Evolutionary conservation across 2,888 invertebrate genomes (phyloP), one percentile per base, ranked within the genome.

Genomic region (Coleophora deauratella): DNA sequence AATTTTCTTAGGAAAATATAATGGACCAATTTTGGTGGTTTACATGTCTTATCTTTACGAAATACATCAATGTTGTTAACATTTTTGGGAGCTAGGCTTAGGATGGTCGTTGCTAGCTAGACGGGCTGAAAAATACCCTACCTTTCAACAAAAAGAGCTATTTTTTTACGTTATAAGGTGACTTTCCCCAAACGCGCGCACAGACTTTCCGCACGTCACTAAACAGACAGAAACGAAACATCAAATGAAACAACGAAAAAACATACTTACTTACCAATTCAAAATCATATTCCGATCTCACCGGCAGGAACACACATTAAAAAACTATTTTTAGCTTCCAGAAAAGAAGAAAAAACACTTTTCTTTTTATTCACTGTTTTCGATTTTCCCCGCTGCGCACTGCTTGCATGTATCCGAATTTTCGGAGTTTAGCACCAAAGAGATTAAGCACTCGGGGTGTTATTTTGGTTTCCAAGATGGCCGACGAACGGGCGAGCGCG

Each of bases 241-340:
- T n/a, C 33, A 44, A 52, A 49, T 51, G 46, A 48, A 43, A 42
- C 38, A 47, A 32, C 34, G 21, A 49, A 35, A 48, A 44, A 46
- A 51, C 54, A 63, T 72, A 74, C 72, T 72, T 52, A 81, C 81
- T 80, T 59, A 81, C 80, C 80, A 55, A 58, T 69, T 66, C 59
- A 81, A 74, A 63, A 81, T 75, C 80, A 81, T 80, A 50, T 53
- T 70, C 63, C 62, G 59, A 52, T 48, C 53, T 55, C 57, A 58
- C 54, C 55, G 62, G 57, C 50, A 54, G 59, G 62, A 59, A 52
- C 55, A 40, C 52, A 45, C 50, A 46, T 45, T 41, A 39, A 55
- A n/a, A 55, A 52, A 59, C 55, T 52, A 36, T 36, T 40, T 40
- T 40, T 30, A 34, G 11, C 28, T 28, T 30, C 9, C 28, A 8